phyloP scores from a whole-genome alignment of 2,113 vertebrate species.

The Takifugu bimaculatus region DNA sequence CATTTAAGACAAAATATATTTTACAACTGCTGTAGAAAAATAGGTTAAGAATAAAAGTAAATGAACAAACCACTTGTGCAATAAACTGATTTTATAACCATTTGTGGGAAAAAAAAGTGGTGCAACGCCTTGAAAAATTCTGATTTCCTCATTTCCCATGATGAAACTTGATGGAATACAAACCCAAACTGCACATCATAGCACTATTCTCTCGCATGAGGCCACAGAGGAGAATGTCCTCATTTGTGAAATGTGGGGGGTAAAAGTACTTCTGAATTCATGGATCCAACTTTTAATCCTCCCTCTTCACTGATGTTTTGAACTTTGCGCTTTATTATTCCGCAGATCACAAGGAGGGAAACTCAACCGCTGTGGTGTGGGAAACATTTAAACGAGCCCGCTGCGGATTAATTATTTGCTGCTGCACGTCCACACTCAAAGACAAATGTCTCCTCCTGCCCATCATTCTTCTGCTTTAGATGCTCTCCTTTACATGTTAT shows the following conservation, averaged over 20 bases:
- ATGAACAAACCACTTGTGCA: too few relatives aligned
- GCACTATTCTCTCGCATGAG: neutral
- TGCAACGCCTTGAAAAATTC: neutral
- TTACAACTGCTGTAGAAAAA: too few relatives aligned
- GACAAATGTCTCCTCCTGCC: neutral
- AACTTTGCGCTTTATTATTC: neutral
- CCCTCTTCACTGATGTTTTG: neutral
- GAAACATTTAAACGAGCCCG: neutral
- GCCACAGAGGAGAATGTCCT: too few relatives aligned
- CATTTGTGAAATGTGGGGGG: too few relatives aligned
- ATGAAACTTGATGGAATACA: neutral
- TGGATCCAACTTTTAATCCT: neutral
- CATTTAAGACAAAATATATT: too few relatives aligned
- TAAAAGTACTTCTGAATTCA: neutral
- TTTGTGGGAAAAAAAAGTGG: too few relatives aligned
- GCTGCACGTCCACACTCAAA: neutral
- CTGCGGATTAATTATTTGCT: neutral
- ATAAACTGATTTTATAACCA: too few relatives aligned
- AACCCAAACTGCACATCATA: neutral
- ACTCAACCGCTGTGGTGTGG: neutral
- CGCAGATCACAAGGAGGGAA: neutral
- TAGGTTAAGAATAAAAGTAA: too few relatives aligned
- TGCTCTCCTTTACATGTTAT: conserved; percentile 7
- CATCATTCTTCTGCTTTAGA: neutral
- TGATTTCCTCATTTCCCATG: neutral